A percentile compares a stretch with the other conserved stretches of the same genome.
Evolutionary conservation across 2,797 vertebrate genomes (phyloP).

Genomic region (Chiropotes sagulatus): DNA sequence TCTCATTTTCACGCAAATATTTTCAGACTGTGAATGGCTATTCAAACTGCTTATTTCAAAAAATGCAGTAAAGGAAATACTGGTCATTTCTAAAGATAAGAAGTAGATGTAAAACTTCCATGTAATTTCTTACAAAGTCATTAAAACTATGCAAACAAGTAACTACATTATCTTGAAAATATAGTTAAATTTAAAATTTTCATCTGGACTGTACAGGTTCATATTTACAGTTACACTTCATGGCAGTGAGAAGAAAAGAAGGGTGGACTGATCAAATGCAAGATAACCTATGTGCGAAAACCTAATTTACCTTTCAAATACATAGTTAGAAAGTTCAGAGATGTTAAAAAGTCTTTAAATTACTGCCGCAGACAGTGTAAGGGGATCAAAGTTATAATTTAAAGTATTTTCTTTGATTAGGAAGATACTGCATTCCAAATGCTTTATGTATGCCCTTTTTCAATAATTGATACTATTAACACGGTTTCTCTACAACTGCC

Average conservation of each 20-base stretch:
- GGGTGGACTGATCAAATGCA: not conserved
- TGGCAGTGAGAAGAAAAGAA: not conserved
- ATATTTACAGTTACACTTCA: not conserved
- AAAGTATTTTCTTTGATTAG: not conserved
- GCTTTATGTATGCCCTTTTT: not conserved
- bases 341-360: not conserved
- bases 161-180: conserved; percentile 28
- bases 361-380: not conserved
- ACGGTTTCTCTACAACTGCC: not conserved
- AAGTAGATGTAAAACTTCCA: conserved; percentile 12
- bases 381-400: not conserved
- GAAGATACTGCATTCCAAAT: not conserved
- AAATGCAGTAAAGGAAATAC: not conserved
- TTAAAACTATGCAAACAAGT: conserved; percentile 27
- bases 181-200: conserved; percentile 42
- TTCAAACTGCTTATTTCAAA: conserved; percentile 38
- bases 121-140: not conserved
- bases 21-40: not conserved
- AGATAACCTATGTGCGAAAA: not conserved
- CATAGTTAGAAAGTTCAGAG: not conserved
- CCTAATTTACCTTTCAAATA: not conserved
- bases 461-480: not conserved
- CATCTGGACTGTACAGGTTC: conserved; percentile 16
- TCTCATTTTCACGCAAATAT: conserved; percentile 2
- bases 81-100: not conserved